Evolutionary conservation across 1,140 invertebrate genomes (phyloP), one percentile per base, ranked within the genome.

Genomic region (Ceratosolen solmsi): DNA sequence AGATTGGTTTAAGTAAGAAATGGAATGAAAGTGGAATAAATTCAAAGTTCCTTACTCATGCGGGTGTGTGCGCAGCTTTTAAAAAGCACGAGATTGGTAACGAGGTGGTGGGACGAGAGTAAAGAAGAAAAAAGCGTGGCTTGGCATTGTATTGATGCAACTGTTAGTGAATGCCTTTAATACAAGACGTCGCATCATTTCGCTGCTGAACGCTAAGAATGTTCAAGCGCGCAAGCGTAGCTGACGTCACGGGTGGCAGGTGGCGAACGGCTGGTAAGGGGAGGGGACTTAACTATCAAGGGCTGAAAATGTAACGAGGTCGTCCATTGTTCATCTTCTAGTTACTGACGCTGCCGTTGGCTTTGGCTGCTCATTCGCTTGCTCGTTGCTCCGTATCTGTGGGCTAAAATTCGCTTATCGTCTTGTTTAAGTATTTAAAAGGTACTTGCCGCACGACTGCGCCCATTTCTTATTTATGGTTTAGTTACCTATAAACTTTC

Each of bases 401-500:
- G 13, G 33, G 5, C 49, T 56, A 41, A 77, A 82, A 82, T 75
- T 82, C 75, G 56, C 74, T 79, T 82, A 82, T 79, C 75, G 70
- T 56, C 81, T 65, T 78, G 81, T 78, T 82, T 78, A 82, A 82
- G 75, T 82, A 82, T 82, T 82, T 82, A 71, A 71, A 71, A 71
- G 38, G n/a, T 49, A 71, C 9, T 71, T 49, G 41, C 70, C 41
- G n/a, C 17, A 27, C 41, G 38, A 68, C 4, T 68, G 33, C 33
- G 33, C 63, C 2, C 20, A 68, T 68, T 25, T 68, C 36, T 79
- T 79, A 78, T 78, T 78, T 78, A 71, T 71, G 20, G 11, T 71
- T 79, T 58, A 2, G 20, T 71, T 54, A 22, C 27, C 3, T 51
- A 56, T 79, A 71, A 76, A 79, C 63, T 71, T 70, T 79, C 17